phyloP scores from a whole-genome alignment of 2,888 invertebrate genomes.

The Eupithecia exiguata region DNA sequence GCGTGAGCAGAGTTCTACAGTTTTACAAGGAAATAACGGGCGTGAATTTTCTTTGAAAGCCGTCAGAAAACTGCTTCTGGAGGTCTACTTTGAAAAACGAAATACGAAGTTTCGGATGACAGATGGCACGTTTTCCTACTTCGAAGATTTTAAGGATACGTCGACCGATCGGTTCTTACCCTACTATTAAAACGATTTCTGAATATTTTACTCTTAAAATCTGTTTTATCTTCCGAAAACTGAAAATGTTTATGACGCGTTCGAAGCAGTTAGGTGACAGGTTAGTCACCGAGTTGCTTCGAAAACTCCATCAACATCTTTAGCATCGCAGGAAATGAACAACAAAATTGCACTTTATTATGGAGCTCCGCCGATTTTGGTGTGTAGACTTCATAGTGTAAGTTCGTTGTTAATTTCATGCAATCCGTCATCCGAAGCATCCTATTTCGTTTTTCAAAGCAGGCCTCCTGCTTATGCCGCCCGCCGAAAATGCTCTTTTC shows the following conservation, averaged over 20 bases:
- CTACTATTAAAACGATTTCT: too few species aligned
- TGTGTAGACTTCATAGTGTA: neutral
- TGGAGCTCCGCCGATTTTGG: neutral
- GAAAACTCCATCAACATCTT: neutral
- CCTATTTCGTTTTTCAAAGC: neutral
- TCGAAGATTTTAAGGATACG: neutral
- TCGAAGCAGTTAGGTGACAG: neutral
- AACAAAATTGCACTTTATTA: neutral
- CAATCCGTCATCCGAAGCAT: neutral
- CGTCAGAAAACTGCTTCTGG: neutral
- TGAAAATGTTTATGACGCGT: neutral
- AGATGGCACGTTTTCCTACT: neutral
- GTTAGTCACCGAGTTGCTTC: neutral
- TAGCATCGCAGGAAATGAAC: neutral
- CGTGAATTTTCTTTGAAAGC: neutral
- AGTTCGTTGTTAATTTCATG: neutral
- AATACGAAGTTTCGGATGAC: neutral
- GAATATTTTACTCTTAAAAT: too few species aligned
- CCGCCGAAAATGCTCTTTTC: neutral
- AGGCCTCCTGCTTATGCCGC: neutral
- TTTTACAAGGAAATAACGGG: neutral
- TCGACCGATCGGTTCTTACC: neutral
- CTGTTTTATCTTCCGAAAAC: too few species aligned
- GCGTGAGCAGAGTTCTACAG: neutral
- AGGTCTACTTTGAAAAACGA: slow-evolving; percentile 3